Conservation (phyloP, 2,888 invertebrate species). For the Rhagophthalmus giganteus region DNA sequence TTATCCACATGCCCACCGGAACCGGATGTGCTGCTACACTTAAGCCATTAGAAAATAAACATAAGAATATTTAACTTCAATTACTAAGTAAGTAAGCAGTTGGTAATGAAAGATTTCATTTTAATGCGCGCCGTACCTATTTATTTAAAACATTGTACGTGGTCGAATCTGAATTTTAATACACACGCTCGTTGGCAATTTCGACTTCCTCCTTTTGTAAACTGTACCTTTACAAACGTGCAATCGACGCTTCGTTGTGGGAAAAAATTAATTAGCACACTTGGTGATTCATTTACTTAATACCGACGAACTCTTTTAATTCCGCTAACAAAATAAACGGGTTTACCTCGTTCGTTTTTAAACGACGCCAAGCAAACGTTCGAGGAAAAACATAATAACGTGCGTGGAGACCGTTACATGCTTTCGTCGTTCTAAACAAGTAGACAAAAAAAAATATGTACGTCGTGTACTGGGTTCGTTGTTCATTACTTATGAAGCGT, state of each 20-base stretch:
- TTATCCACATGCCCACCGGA: constrained; percentile 27
- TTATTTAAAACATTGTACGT: no score
- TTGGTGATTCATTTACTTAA: constrained; percentile 22
- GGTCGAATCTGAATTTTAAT: constrained; percentile 21
- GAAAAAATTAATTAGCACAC: constrained; percentile 20
- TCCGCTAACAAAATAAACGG: no score
- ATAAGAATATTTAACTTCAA: constrained; percentile 26
- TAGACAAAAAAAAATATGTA: no score
- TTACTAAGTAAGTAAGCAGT: constrained; percentile 12
- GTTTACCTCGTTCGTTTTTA: no score
- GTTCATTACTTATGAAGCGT: no score
- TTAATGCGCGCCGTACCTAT: no score
- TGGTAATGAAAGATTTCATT: constrained; percentile 13
- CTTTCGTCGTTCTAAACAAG: no score
- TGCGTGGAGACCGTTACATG: no score
- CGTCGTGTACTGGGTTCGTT: no score
- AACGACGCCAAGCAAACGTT: no score
- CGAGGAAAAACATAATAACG: no score
- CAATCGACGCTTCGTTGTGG: constrained; percentile 19
- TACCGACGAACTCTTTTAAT: constrained; percentile 20
- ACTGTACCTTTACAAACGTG: no score
- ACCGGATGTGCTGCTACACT: constrained; percentile 35
- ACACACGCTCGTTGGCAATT: constrained; percentile 23
- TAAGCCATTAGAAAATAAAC: constrained; percentile 35
- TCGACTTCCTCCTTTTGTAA: constrained; percentile 26